These are phyloP conservation scores for Cheilosia vulpina DNA, from an alignment of 2,888 invertebrate species.

Conservation along the genomic window DNA sequence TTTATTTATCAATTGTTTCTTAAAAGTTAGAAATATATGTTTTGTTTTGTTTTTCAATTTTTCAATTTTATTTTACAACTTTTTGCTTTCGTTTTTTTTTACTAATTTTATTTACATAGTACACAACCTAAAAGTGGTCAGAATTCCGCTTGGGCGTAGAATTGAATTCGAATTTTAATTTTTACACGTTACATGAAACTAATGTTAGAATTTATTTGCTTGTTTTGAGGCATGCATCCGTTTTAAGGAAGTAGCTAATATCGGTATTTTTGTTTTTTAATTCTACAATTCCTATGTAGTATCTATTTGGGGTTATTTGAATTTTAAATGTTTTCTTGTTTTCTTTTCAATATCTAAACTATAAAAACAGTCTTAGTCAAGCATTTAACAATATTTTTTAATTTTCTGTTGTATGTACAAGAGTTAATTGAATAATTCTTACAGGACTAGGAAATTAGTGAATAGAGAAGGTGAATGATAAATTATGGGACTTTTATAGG, in stretches of 20 bases:
- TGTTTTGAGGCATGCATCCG: constrained; percentile 35
- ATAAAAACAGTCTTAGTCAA: constrained; percentile 79
- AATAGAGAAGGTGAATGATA: constrained; percentile 15
- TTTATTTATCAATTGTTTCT: constrained; percentile 64
- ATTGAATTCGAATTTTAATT: constrained; percentile 51
- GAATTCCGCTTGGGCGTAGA: constrained; percentile 66
- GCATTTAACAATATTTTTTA: constrained; percentile 75
- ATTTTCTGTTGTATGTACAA: constrained; percentile 49
- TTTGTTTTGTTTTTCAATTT: constrained; percentile 20
- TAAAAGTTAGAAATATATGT: constrained; percentile 27
- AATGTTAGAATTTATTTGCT: constrained; percentile 54
- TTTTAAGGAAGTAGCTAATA: constrained; percentile 42
- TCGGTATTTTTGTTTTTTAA: constrained; percentile 1
- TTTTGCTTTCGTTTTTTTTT: constrained; percentile 27
- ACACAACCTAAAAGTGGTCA: constrained; percentile 76
- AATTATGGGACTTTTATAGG: constrained; percentile 30
- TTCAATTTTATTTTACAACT: constrained; percentile 48
- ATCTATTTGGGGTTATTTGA: constrained; percentile 52
- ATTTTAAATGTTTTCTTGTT: neutral
- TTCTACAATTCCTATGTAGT: constrained; percentile 38
- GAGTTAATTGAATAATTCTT: constrained; percentile 3
- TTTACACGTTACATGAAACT: constrained; percentile 41
- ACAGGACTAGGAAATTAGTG: constrained; percentile 23
- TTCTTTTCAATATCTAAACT: constrained; percentile 55
- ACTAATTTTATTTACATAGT: constrained; percentile 67